Evolutionary conservation across 2,797 vertebrate species (phyloP).

Genomic region (Aldrovandia affinis): DNA sequence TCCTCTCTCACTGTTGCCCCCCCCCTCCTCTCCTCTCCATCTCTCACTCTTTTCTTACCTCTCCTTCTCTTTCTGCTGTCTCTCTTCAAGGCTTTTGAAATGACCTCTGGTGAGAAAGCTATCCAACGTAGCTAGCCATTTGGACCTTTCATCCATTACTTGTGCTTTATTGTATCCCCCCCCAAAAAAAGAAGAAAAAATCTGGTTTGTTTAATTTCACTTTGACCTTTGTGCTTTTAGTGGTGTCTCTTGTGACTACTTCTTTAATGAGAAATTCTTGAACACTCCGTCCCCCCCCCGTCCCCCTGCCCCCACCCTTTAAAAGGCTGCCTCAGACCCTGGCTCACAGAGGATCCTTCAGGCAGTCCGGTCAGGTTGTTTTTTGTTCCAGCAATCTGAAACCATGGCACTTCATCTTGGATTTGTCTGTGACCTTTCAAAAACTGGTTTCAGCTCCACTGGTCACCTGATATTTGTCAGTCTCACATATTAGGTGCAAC

Average conservation of each 20-base stretch:
- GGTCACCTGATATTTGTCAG: constrained; percentile 11
- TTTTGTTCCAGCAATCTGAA: constrained; percentile 11
- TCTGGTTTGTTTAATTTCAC: constrained; percentile 23
- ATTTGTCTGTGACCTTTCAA: background rate
- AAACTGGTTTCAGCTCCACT: background rate
- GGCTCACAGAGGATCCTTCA: background rate
- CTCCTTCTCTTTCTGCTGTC: constrained; percentile 45
- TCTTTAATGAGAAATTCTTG: constrained; percentile 31
- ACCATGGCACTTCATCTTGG: background rate
- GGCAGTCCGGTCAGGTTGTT: background rate
- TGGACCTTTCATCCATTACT: background rate
- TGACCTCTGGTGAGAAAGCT: background rate
- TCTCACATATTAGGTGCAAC: background rate
- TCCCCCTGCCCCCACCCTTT: background rate
- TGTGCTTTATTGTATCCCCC: background rate
- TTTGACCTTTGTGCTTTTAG: constrained; percentile 10
- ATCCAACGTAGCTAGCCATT: background rate
- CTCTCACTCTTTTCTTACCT: constrained; percentile 30
- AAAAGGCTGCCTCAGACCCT: background rate
- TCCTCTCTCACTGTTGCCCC: constrained; percentile 47
- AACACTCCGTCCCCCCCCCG: background rate
- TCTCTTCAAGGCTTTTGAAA: background rate
- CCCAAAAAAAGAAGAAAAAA: background rate
- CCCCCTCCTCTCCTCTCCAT: constrained; percentile 57
- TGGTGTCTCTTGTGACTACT: constrained; percentile 8